Base-by-base conservation (phyloP, 2,113 vertebrate genomes). In the Syngnathus floridae region DNA sequence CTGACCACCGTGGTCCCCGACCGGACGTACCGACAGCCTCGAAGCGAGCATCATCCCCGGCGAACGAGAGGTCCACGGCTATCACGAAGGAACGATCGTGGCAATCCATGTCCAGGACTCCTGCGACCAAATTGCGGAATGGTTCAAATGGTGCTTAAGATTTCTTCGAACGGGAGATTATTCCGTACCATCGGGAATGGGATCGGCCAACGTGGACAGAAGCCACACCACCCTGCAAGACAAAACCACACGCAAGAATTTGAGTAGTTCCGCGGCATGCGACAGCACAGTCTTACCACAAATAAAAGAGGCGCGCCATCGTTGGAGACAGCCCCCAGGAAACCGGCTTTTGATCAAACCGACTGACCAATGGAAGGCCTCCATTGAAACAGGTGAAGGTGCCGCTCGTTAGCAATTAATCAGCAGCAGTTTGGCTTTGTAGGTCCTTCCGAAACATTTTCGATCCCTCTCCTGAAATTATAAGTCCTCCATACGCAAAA, bases 11-110 rank as follows among this genome's bases (percentile, higher is more conserved):
- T 3, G 4, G 5, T 4, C 52, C 14, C 19, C 17, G 16, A 16
- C 7, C 0, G 7, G 9, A 71, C 74, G 21, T 67, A 87, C 87
- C 83, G 45, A 85, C 49, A 11, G 73, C 84, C 54, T 85, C 70
- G 77, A 87, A 82, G 3, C 6, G 35, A 65, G 60, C 55, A 0
- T 77, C 36, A 5, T 19, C 6, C 36, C 70, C 79, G 65, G 66
- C 37, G 12, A 79, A 58, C 1, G 75, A 70, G 0, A 77, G 37
- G 12, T 76, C 66, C 17, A 76, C 57, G 3, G 78, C 67, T 40
- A 87, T 61, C 63, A 54, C 66, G 41, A 87, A 63, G 58, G 51
- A 81, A n/a, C 75, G 72, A 45, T 81, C 75, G 68, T 7, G 62
- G 73, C 79, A 81, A 51, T 72, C 75, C 69, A 75, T 75, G 7